These are phyloP conservation scores for Entomobrya multifasciata DNA, from an alignment of 2,888 invertebrate species.

Conservation along the genomic window DNA sequence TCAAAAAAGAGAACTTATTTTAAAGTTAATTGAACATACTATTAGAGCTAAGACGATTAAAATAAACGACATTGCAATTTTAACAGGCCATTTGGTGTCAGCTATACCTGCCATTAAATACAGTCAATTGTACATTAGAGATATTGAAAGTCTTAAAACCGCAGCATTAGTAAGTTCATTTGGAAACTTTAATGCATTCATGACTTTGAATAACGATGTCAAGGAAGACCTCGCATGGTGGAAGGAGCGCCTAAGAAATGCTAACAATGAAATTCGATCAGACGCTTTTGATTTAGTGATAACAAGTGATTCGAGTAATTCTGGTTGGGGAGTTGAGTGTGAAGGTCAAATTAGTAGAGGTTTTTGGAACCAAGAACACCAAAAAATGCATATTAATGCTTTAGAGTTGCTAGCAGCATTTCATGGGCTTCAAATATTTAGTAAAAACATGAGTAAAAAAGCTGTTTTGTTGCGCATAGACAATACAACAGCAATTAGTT, in stretches of 20 bases:
- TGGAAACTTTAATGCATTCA: too few species aligned
- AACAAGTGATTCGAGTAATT: neutral
- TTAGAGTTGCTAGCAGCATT: neutral
- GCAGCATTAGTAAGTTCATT: too few species aligned
- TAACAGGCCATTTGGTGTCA: too few species aligned
- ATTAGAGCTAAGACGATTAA: too few species aligned
- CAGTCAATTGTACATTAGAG: too few species aligned
- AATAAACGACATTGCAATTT: too few species aligned
- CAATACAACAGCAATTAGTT: slow-evolving; percentile 5
- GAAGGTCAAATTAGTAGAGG: neutral
- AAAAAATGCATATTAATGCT: neutral
- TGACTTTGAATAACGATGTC: too few species aligned
- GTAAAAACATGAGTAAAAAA: neutral
- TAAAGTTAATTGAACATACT: too few species aligned
- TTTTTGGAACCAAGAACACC: neutral
- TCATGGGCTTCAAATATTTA: neutral
- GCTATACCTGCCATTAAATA: too few species aligned
- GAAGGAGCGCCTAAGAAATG: neutral
- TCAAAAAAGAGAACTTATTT: too few species aligned
- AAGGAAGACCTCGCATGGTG: neutral
- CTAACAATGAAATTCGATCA: neutral
- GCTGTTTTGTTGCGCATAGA: neutral
- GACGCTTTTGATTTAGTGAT: neutral
- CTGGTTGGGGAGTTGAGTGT: neutral
- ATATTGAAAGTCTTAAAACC: too few species aligned